Evolutionary conservation across 2,113 vertebrate species (phyloP).

Genomic region (Mungos mungo): DNA sequence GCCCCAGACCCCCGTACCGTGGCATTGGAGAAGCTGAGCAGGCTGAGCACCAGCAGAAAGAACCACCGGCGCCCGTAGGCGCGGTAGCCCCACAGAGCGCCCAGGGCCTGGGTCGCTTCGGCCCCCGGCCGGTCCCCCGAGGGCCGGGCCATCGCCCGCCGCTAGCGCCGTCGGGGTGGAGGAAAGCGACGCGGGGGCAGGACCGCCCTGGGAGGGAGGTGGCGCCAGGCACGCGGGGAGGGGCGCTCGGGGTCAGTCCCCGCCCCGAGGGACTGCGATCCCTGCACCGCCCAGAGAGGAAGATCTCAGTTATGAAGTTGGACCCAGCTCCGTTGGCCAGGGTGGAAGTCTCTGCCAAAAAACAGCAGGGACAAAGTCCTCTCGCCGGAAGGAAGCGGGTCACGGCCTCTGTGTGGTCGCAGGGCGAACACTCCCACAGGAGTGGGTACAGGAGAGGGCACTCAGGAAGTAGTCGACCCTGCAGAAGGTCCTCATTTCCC

Average conservation of each 20-base stretch:
- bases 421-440: background rate
- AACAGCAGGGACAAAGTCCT: background rate
- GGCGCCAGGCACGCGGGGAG: background rate
- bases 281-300: accelerated
- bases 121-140: accelerated
- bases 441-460: background rate
- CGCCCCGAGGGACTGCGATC: background rate
- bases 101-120: accelerated
- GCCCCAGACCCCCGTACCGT: conserved; percentile 81
- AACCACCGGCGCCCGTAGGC: conserved; percentile 90
- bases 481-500: background rate
- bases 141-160: accelerated
- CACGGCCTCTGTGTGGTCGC: background rate
- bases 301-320: background rate
- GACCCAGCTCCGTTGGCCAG: accelerated
- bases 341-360: background rate
- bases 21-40: conserved; percentile 93
- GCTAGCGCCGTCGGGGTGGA: accelerated
- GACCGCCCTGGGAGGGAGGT: background rate
- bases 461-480: background rate
- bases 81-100: conserved; percentile 60
- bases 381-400: too few relatives aligned
- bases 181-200: accelerated
- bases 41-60: conserved; percentile 86
- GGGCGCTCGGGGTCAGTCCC: background rate